These are phyloP conservation scores for Drosophila guanche DNA, from an alignment of 1,140 invertebrate genomes.

Conservation along the genomic window DNA sequence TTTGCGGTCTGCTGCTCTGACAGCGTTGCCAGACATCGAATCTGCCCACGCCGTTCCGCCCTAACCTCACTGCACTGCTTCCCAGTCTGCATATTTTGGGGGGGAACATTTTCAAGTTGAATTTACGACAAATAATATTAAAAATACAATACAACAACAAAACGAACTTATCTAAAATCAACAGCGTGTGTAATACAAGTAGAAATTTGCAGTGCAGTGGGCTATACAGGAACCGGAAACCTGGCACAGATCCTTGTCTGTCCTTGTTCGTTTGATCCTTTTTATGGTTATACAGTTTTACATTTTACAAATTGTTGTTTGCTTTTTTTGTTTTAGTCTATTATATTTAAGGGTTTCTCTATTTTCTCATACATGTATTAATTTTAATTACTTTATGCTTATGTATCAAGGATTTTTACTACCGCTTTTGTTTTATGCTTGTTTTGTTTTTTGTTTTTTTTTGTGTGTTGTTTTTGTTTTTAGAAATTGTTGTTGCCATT, in stretches of 20 bases:
- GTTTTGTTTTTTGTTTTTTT: slow-evolving; percentile 26
- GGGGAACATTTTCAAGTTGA: slow-evolving; percentile 7
- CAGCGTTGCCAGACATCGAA: background rate
- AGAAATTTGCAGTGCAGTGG: slow-evolving; percentile 14
- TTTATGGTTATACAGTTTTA: slow-evolving; percentile 57
- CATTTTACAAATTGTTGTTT: slow-evolving; percentile 48
- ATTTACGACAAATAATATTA: slow-evolving; percentile 34
- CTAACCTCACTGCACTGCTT: slow-evolving; percentile 21
- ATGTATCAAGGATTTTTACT: slow-evolving; percentile 78
- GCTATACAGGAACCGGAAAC: background rate
- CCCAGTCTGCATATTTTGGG: background rate
- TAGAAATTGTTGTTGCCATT: slow-evolving; percentile 56
- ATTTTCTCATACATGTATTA: slow-evolving; percentile 54
- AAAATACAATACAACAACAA: slow-evolving; percentile 48
- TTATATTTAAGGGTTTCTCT: slow-evolving; percentile 53
- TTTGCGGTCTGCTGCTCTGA: slow-evolving; percentile 4
- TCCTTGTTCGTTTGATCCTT: slow-evolving; percentile 30
- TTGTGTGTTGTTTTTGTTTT: slow-evolving; percentile 26
- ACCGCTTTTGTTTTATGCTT: slow-evolving; percentile 55
- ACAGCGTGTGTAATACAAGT: slow-evolving; percentile 4
- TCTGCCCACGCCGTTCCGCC: slow-evolving; percentile 5
- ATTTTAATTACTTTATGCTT: slow-evolving; percentile 75
- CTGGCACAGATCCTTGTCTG: too few relatives aligned
- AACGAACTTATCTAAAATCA: slow-evolving; percentile 24
- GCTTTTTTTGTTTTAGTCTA: slow-evolving; percentile 43